Evolutionary conservation across 2,888 invertebrate genomes (phyloP), one percentile per base, ranked within the genome.

Genomic region (Pimpla rufipes): DNA sequence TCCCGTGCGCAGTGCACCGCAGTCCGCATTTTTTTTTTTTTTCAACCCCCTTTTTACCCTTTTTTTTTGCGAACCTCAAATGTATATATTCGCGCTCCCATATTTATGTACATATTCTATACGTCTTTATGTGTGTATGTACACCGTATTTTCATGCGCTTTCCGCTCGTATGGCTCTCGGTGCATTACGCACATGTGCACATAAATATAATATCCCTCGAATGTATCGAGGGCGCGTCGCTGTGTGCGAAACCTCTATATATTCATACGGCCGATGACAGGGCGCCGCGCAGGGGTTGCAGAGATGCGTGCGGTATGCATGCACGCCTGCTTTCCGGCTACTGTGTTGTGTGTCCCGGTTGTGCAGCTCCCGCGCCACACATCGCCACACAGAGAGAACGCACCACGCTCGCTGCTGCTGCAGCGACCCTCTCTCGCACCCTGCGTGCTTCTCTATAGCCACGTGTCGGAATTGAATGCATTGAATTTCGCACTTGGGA

Each of bases 401-500:
- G 18, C 67, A 16, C 67, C 16, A n/a, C 29, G 47, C 29, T 35
- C 40, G 16, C n/a, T n/a, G 66, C 21, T n/a, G 45, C 62, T 37
- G 5, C 40, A n/a, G 62, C 67, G n/a, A 29, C 21, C 47, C 47
- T 29, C 47, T 29, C 57, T 29, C n/a, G 5, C 62, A 29, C n/a
- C 47, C 29, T 45, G n/a, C 16, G n/a, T 21, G 67, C 66, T 35
- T 47, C n/a, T 67, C 45, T 67, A 67, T 67, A 55, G 23, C 57
- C 57, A 50, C 79, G 74, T 59, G 73, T 68, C 47, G 47, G 73
- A 67, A 67, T 66, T 66, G 67, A 74, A 79, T 67, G 79, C 79
- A 79, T 79, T 74, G 79, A 68, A 74, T 79, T 74, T 79, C 74
- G 67, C 79, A 79, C 79, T 79, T 79, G 57, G 57, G 59, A 23